Evolutionary conservation across 1,140 invertebrate species (phyloP).

Genomic region (Anastrepha obliqua): DNA sequence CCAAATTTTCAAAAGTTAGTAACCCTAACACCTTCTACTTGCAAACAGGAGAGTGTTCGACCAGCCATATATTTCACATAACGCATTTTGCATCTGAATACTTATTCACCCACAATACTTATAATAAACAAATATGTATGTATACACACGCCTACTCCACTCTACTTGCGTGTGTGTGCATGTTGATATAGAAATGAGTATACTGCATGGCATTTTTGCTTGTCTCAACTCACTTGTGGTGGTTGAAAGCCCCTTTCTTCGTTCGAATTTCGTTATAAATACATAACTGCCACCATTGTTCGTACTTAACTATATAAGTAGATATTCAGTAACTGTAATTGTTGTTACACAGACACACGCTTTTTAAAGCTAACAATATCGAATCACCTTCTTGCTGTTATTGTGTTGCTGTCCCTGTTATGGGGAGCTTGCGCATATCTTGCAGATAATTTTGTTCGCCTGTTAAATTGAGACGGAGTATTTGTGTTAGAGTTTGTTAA

Average conservation of each 20-base stretch:
- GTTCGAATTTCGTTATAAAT: neutral
- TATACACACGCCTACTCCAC: no score
- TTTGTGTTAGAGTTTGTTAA: conserved; percentile 71
- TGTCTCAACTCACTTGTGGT: neutral
- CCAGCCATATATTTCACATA: neutral
- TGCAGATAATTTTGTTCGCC: conserved; percentile 63
- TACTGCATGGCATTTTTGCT: neutral
- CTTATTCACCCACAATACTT: neutral
- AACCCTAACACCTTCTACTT: neutral
- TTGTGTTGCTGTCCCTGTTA: neutral
- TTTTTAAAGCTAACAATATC: neutral
- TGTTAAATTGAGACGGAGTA: conserved; percentile 72
- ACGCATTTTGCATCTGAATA: neutral
- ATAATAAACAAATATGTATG: neutral
- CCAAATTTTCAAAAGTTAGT: neutral
- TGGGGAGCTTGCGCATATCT: conserved; percentile 36
- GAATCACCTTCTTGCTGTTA: neutral
- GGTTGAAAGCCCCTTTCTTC: neutral
- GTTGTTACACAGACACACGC: neutral
- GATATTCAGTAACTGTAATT: neutral
- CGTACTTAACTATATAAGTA: neutral
- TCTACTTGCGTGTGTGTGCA: neutral
- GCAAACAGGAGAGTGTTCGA: neutral
- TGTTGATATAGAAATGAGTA: no score
- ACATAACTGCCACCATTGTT: neutral